These are phyloP conservation scores for Andricus quercusramuli DNA, from an alignment of 2,888 invertebrate genomes.

Conservation along the genomic window DNA sequence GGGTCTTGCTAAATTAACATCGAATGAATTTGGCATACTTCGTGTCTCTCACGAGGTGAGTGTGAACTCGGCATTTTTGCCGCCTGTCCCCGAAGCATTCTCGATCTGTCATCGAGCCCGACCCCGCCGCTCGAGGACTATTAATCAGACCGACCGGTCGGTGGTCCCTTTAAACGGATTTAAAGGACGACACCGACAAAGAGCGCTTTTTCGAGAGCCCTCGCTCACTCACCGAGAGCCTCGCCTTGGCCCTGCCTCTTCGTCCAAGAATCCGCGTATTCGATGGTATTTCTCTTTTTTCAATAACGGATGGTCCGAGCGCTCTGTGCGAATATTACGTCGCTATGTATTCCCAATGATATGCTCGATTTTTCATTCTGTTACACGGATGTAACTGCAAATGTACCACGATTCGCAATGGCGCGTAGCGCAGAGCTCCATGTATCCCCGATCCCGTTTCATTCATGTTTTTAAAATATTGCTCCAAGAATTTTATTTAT, in stretches of 20 bases:
- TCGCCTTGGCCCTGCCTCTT: slow-evolving; percentile 27
- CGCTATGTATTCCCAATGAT: slow-evolving; percentile 38
- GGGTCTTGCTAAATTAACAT: slow-evolving; percentile 29
- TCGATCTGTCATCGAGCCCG: slow-evolving; percentile 73
- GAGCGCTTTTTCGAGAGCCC: slow-evolving; percentile 60
- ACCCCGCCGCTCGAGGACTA: slow-evolving; percentile 65
- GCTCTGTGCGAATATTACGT: slow-evolving; percentile 38
- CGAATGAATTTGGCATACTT: slow-evolving; percentile 30
- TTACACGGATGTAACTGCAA: slow-evolving; percentile 19
- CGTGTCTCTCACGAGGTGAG: slow-evolving; percentile 52
- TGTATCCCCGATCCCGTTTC: background rate
- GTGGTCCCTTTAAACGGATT: slow-evolving; percentile 74
- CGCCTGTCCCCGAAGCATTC: slow-evolving; percentile 68
- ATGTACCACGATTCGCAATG: slow-evolving; percentile 17
- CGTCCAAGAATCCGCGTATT: slow-evolving; percentile 42
- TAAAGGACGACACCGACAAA: slow-evolving; percentile 72
- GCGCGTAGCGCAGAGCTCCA: background rate
- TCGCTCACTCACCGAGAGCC: slow-evolving; percentile 50
- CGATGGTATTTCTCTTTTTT: slow-evolving; percentile 58
- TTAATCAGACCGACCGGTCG: slow-evolving; percentile 72
- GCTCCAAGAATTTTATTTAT: background rate
- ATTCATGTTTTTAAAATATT: slow-evolving; percentile 24
- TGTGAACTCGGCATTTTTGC: slow-evolving; percentile 73
- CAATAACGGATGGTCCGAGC: slow-evolving; percentile 54
- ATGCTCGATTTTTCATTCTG: slow-evolving; percentile 40